phyloP scores from a whole-genome alignment of 1,140 invertebrate species.

The Papilio xuthus region DNA sequence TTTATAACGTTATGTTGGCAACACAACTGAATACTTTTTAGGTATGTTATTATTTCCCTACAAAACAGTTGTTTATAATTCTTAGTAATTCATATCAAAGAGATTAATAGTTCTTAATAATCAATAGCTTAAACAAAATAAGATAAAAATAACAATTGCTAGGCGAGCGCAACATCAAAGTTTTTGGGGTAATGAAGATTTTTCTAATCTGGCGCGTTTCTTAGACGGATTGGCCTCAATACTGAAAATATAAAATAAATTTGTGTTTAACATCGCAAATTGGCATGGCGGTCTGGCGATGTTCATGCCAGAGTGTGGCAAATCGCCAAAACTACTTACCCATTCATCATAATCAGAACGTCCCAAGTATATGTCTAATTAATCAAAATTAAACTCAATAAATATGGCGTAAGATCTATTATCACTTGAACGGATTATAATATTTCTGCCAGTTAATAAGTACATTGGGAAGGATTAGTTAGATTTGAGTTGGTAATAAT shows the following conservation, averaged over 20 bases:
- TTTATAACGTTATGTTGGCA: background rate
- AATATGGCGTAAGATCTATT: slow-evolving; percentile 6
- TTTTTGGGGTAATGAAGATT: slow-evolving; percentile 8
- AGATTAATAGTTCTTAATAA: background rate
- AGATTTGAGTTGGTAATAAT: background rate
- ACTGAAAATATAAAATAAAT: slow-evolving; percentile 45
- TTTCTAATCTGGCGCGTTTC: slow-evolving; percentile 21
- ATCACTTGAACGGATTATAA: background rate
- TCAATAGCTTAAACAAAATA: background rate
- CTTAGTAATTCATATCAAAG: too few relatives aligned
- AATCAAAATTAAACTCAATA: slow-evolving; percentile 38
- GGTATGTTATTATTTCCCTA: too few relatives aligned
- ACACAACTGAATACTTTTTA: too few relatives aligned
- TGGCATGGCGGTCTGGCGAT: slow-evolving; percentile 45
- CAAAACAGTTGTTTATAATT: too few relatives aligned
- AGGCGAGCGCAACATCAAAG: background rate
- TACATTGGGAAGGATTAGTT: slow-evolving; percentile 16
- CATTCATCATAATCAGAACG: slow-evolving; percentile 41
- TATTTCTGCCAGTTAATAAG: background rate
- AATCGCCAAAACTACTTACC: slow-evolving; percentile 49
- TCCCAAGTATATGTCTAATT: slow-evolving; percentile 37
- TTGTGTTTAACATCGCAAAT: slow-evolving; percentile 45
- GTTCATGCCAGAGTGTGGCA: slow-evolving; percentile 30
- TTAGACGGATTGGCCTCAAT: slow-evolving; percentile 46
- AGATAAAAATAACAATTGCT: background rate